Evolutionary conservation across 1,140 invertebrate species (phyloP), one percentile per base, ranked within the genome.

Genomic region (Zaprionus taronus): DNA sequence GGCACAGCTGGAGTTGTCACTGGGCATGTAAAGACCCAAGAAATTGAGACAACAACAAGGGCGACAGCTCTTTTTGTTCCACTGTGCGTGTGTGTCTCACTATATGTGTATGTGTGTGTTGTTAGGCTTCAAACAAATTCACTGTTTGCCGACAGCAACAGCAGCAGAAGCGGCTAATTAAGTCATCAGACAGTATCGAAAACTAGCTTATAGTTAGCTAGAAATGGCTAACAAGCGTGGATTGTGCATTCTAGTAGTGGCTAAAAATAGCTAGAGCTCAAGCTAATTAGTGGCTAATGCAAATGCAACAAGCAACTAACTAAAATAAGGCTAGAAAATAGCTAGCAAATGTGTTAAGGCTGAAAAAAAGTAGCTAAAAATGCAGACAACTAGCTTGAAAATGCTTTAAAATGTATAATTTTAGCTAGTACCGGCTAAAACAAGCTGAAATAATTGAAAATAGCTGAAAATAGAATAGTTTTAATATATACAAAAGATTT

Each of bases 1-100:
- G 34, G 82, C 82, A 89, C 90, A 91, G 90, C 90, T 91, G 90
- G 90, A 91, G 91, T 91, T 91, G 90, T 91, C 90, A 91, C 90
- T 89, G 86, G 83, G 85, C 90, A 91, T 91, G 91, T 91, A 86
- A 91, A 86, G 80, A 85, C 75, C 80, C 79, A 90, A 83, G 83
- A 73, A 79, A 90, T 83, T 82, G 84, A 85, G 73, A 72, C 66
- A 86, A 79, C 75, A 69, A 63, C 62, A 53, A 56, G 57, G 58
- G 71, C 71, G 63, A 81, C 79, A 68, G 85, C 85, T 89, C 81
- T 75, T 81, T 90, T 89, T 57, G 44, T 64, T 61, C 67, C 62
- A 44, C 22, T 9, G 12, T 58, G 36, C 68, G 66, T 62, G 61
- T 71, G 65, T 70, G 49, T 31, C 22, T 58, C 51, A 70, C 65